Evolutionary conservation across 2,797 vertebrate genomes (phyloP).

Genomic region (Gephyroberyx darwinii): DNA sequence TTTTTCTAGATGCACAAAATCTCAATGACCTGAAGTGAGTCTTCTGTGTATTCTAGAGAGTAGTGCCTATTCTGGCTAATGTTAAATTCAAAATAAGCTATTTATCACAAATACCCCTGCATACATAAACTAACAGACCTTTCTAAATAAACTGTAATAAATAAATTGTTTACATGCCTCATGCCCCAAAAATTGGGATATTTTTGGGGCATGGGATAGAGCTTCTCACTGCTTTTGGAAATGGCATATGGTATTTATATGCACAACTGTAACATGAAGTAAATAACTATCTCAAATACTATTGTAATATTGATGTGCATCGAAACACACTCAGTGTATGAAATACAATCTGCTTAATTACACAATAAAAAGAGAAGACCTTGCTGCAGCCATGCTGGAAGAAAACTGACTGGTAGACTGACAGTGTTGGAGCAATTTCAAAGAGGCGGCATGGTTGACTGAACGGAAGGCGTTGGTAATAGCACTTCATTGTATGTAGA

Average conservation of each 20-base stretch:
- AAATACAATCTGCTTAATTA: constrained; percentile 50
- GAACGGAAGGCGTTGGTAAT: constrained; percentile 67
- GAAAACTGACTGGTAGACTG: constrained; percentile 42
- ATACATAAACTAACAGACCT: too few relatives aligned
- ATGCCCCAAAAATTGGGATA: too few relatives aligned
- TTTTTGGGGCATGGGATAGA: too few relatives aligned
- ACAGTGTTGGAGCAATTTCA: constrained; percentile 67
- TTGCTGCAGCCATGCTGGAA: constrained; percentile 42
- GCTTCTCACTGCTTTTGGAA: constrained; percentile 3
- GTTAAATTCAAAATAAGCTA: background rate
- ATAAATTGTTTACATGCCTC: background rate
- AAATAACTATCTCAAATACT: constrained; percentile 41
- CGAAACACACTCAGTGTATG: constrained; percentile 48
- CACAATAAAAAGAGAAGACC: constrained; percentile 48
- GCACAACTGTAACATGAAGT: constrained; percentile 48
- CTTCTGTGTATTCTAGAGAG: background rate
- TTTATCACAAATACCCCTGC: too few relatives aligned
- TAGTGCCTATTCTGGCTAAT: background rate
- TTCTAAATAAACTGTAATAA: background rate
- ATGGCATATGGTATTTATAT: constrained; percentile 27
- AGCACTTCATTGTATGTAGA: constrained; percentile 67
- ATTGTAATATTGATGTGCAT: constrained; percentile 31
- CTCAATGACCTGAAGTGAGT: background rate
- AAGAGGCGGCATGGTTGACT: constrained; percentile 68
- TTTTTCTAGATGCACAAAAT: background rate